A percentile compares a stretch with the other conserved stretches of the same genome.
These are phyloP conservation scores for Pangasius mekongensis DNA, from an alignment of 2,797 vertebrate genomes.

Conservation along the genomic window DNA sequence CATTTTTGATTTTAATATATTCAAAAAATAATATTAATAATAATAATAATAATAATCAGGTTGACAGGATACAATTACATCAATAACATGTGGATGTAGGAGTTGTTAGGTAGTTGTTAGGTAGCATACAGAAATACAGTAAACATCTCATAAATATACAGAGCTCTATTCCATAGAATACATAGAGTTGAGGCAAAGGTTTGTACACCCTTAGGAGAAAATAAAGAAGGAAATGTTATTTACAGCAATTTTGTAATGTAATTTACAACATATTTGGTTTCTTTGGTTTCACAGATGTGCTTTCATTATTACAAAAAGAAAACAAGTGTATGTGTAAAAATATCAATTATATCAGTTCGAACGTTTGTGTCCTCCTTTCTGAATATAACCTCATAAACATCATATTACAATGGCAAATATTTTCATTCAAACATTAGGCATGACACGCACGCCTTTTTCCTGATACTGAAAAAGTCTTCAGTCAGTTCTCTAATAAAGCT, in stretches of 20 bases:
- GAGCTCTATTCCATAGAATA: background rate
- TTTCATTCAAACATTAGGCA: background rate
- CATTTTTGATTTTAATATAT: background rate
- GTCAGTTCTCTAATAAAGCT: background rate
- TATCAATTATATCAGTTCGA: background rate
- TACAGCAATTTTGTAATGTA: too few relatives aligned
- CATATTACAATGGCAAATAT: background rate
- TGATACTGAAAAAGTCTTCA: background rate
- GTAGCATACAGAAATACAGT: background rate
- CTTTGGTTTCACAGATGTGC: background rate
- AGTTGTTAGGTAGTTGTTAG: background rate
- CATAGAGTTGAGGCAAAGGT: background rate
- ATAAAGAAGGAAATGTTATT: background rate
- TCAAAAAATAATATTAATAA: background rate
- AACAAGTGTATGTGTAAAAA: background rate
- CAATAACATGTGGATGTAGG: background rate
- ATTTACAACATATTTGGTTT: background rate
- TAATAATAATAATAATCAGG: background rate
- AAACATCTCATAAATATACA: background rate
- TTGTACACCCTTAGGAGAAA: background rate
- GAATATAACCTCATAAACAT: background rate
- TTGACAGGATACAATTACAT: background rate
- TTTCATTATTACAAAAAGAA: background rate
- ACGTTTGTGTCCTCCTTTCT: background rate
- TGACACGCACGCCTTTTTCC: background rate